Evolutionary conservation across 2,797 vertebrate genomes (phyloP).

Genomic region (Erethizon dorsatum): DNA sequence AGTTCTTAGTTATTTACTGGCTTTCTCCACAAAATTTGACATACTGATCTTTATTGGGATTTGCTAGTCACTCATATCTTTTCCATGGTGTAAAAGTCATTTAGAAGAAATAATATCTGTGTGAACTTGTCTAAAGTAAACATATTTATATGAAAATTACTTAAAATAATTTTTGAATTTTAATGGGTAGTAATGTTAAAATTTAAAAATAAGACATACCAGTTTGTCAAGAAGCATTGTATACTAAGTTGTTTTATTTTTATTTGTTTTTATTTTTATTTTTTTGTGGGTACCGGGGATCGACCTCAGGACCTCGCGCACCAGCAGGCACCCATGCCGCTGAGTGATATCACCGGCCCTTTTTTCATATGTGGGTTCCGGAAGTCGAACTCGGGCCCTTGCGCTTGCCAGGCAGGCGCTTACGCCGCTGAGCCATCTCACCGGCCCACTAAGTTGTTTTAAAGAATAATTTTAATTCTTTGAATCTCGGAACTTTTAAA

Average conservation of each 20-base stretch:
- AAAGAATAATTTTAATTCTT: constrained; percentile 55
- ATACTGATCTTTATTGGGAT: not conserved
- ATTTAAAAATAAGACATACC: constrained; percentile 46
- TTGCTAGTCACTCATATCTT: constrained; percentile 19
- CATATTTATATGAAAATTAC: constrained; percentile 12
- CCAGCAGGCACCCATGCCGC: too few relatives aligned
- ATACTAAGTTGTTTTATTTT: not conserved
- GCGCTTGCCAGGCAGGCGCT: too few relatives aligned
- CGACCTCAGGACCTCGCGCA: too few relatives aligned
- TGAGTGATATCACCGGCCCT: too few relatives aligned
- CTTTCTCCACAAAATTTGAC: not conserved
- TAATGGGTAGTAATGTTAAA: not conserved
- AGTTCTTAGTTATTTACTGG: constrained; percentile 30
- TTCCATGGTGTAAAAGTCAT: constrained; percentile 21
- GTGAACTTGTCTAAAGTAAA: constrained; percentile 13
- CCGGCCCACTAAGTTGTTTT: not conserved
- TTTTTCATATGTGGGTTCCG: too few relatives aligned
- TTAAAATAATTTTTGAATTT: constrained; percentile 45
- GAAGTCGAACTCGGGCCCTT: too few relatives aligned
- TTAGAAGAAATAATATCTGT: constrained; percentile 38
- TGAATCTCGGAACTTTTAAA: constrained; percentile 23
- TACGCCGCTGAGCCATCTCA: too few relatives aligned
- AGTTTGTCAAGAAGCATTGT: constrained; percentile 14
- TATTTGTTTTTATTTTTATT: too few relatives aligned
- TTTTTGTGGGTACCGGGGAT: too few relatives aligned